phyloP scores from a whole-genome alignment of 2,113 vertebrate species.

The Etia nguti region DNA sequence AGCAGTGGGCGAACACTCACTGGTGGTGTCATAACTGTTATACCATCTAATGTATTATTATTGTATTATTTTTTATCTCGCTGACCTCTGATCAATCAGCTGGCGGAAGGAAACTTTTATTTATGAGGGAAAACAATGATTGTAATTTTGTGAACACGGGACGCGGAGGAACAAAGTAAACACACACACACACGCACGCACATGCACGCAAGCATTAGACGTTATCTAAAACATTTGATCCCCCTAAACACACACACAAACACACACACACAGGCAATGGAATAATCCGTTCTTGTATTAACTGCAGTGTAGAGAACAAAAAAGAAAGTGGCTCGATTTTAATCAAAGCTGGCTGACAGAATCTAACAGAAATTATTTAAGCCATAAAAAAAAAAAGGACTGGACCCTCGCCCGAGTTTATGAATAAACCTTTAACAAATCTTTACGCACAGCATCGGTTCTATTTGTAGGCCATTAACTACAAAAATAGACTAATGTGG shows the following conservation, averaged over 20 bases:
- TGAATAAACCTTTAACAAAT: slow-evolving; percentile 47
- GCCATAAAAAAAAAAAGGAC: slow-evolving; percentile 1
- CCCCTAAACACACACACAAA: neutral
- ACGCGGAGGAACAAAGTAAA: neutral
- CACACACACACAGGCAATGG: slow-evolving; percentile 3
- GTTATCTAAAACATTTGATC: slow-evolving; percentile 56
- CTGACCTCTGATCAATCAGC: slow-evolving; percentile 15
- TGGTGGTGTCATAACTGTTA: neutral
- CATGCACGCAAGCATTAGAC: neutral
- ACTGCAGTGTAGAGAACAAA: neutral
- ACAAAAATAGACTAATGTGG: neutral
- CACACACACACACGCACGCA: slow-evolving; percentile 7
- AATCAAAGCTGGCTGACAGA: slow-evolving; percentile 58
- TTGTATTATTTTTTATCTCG: neutral
- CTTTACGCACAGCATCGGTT: neutral
- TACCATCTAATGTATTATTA: neutral
- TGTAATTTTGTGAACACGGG: slow-evolving; percentile 6
- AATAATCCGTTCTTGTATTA: slow-evolving; percentile 49
- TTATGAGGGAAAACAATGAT: slow-evolving; percentile 14
- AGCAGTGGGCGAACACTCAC: neutral
- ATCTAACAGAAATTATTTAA: slow-evolving; percentile 50
- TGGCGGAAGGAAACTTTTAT: slow-evolving; percentile 37
- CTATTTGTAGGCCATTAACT: neutral
- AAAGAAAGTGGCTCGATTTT: slow-evolving; percentile 49
- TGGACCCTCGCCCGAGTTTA: slow-evolving; percentile 14